Evolutionary conservation across 30 jellyfish, hydroid and myxozoan species (phyloP).

Genomic region (Rhopilema esculentum): DNA sequence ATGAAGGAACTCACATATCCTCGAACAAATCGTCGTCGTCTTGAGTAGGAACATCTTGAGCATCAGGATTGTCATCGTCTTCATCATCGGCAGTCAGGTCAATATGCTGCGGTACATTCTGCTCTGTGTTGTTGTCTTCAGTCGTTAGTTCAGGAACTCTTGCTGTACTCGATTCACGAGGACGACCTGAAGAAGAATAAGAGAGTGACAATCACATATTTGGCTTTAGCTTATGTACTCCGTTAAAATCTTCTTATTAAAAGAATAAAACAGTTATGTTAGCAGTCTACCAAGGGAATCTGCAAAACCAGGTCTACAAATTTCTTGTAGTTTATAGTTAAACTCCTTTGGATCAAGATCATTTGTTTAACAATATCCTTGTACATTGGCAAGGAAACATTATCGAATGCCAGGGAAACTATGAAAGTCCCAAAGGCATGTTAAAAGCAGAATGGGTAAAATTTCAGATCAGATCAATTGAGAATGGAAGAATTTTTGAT

Average conservation of each 20-base stretch:
- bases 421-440: too few relatives aligned
- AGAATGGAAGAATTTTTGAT: too few relatives aligned
- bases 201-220: not conserved
- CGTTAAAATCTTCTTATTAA: too few relatives aligned
- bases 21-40: slow-evolving; percentile 61
- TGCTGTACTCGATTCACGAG: slow-evolving; percentile 62
- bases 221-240: too few relatives aligned
- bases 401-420: too few relatives aligned
- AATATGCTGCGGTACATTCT: slow-evolving; percentile 98
- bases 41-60: slow-evolving; percentile 51
- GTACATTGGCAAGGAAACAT: not conserved
- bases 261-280: too few relatives aligned
- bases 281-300: too few relatives aligned
- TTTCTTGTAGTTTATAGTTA: not conserved
- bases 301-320: not conserved
- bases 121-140: slow-evolving; percentile 88
- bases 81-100: slow-evolving; percentile 94
- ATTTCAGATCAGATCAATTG: too few relatives aligned
- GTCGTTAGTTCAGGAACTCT: slow-evolving; percentile 58
- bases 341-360: not conserved
- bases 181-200: slow-evolving; percentile 22
- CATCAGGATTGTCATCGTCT: slow-evolving; percentile 72
- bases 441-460: too few relatives aligned
- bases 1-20: slow-evolving; percentile 6
- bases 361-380: not conserved